A percentile compares a stretch with the other conserved stretches of the same genome.
Conservation (phyloP, 23 tunicate genomes). For the Styela plicata region DNA sequence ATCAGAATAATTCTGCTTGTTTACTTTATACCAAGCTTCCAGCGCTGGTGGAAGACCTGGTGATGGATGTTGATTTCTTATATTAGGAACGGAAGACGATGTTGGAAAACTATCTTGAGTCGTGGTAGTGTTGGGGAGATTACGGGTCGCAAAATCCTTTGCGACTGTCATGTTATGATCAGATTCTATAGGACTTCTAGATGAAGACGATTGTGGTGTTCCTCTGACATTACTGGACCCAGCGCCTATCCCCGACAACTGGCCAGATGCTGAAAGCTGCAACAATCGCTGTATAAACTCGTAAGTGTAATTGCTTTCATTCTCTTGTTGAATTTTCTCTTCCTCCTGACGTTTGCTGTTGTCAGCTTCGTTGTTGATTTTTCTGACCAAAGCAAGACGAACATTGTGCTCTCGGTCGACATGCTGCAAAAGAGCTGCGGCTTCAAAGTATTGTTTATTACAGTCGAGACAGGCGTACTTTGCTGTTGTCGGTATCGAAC, state of each 20-base stretch:
- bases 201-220: background rate
- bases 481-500: background rate
- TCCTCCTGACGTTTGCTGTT: background rate
- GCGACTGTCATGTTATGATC: background rate
- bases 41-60: background rate
- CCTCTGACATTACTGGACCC: background rate
- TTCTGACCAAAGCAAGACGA: background rate
- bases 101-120: background rate
- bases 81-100: background rate
- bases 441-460: conserved; percentile 8
- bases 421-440: conserved; percentile 10
- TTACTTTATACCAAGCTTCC: conserved; percentile 19
- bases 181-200: background rate
- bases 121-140: background rate
- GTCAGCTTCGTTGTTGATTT: background rate
- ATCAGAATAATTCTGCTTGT: conserved; percentile 58
- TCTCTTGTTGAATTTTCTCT: background rate
- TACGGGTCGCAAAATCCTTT: background rate
- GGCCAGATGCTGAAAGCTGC: conserved; percentile 5
- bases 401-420: conserved; percentile 18
- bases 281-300: background rate
- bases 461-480: conserved; percentile 27
- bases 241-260: background rate
- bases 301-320: background rate
- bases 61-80: background rate